phyloP scores from a whole-genome alignment of 2,797 vertebrate species.

The Characodon lateralis region DNA sequence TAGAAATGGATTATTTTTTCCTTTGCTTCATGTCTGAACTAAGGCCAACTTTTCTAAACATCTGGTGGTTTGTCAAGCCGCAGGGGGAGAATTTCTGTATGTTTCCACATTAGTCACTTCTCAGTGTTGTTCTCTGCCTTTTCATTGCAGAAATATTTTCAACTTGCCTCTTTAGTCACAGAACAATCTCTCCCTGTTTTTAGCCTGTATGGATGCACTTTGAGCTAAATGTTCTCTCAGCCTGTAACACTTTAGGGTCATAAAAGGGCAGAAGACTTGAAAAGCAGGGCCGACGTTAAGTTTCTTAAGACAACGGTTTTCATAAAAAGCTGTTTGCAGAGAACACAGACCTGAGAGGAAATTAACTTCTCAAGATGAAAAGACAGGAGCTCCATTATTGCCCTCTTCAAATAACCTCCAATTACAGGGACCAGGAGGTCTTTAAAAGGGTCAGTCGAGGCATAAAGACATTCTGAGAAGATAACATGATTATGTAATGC shows the following conservation, averaged over 20 bases:
- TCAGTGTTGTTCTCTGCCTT: constrained; percentile 1
- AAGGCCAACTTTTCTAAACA: too few relatives aligned
- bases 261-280: constrained; percentile 15
- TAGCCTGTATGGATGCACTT: not conserved
- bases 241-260: constrained; percentile 16
- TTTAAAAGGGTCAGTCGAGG: constrained; percentile 39
- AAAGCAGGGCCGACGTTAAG: constrained; percentile 30
- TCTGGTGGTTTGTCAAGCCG: not conserved
- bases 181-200: not conserved
- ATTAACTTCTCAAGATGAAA: constrained; percentile 60
- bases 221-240: constrained; percentile 15
- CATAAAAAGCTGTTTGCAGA: constrained; percentile 48
- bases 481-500: constrained; percentile 63
- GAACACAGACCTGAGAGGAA: constrained; percentile 53
- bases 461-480: constrained; percentile 36
- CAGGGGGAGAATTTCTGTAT: not conserved
- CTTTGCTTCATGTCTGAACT: too few relatives aligned
- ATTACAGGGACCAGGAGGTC: constrained; percentile 33
- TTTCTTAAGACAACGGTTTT: constrained; percentile 44
- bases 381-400: constrained; percentile 59
- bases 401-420: constrained; percentile 53
- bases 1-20: too few relatives aligned
- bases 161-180: not conserved
- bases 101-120: not conserved
- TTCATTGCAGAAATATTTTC: not conserved